phyloP scores from a whole-genome alignment of 2,797 vertebrate species.

The Paramormyrops hopkinsi region DNA sequence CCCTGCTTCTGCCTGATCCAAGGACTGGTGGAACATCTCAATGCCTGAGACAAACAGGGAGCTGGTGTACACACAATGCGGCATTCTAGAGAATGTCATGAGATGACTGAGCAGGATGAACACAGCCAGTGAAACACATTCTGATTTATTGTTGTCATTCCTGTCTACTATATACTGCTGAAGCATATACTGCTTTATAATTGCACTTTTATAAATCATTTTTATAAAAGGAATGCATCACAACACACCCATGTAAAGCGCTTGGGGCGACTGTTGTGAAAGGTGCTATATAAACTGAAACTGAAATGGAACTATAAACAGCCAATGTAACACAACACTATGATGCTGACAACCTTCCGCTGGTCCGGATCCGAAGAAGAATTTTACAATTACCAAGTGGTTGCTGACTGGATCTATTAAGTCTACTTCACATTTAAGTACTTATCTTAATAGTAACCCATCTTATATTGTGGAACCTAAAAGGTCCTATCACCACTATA shows the following conservation, averaged over 20 bases:
- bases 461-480: neutral
- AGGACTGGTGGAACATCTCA: slow-evolving; percentile 86
- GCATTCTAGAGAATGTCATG: neutral
- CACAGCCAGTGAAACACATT: neutral
- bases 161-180: neutral
- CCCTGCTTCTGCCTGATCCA: slow-evolving; percentile 80
- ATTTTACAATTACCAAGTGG: neutral
- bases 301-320: neutral
- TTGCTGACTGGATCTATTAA: neutral
- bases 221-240: neutral
- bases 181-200: neutral
- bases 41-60: slow-evolving; percentile 55
- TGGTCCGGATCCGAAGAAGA: neutral
- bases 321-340: neutral
- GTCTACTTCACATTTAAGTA: neutral
- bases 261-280: neutral
- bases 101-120: neutral
- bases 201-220: neutral
- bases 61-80: neutral
- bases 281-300: neutral
- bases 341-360: neutral
- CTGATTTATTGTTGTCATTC: neutral
- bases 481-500: neutral
- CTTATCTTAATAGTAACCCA: neutral
- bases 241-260: neutral